Evolutionary conservation across 1,140 invertebrate genomes (phyloP).

Genomic region (Archivesica marissinica): DNA sequence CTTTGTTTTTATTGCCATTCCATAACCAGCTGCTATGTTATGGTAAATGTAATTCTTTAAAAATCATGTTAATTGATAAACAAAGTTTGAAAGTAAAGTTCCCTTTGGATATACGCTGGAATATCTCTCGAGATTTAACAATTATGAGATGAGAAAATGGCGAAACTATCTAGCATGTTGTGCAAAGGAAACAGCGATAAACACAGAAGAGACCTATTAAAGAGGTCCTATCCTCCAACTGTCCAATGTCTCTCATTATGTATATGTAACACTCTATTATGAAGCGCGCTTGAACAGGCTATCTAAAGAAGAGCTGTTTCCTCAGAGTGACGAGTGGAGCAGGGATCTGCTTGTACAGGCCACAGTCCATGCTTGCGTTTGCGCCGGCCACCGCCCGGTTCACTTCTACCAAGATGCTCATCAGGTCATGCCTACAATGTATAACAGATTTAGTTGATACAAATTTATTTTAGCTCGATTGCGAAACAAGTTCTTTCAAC

Average conservation of each 20-base stretch:
- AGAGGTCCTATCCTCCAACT: no score
- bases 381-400: slow-evolving; percentile 74
- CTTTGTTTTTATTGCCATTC: no score
- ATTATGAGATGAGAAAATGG: not conserved
- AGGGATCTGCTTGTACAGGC: slow-evolving; percentile 76
- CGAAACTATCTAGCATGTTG: not conserved
- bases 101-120: no score
- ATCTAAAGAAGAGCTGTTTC: slow-evolving; percentile 73
- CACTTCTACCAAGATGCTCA: slow-evolving; percentile 74
- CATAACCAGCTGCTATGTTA: no score
- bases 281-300: not conserved
- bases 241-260: not conserved
- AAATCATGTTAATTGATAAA: no score
- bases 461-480: no score
- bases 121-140: not conserved
- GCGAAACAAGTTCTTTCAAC: no score
- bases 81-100: no score
- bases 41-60: no score
- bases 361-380: slow-evolving; percentile 69
- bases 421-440: slow-evolving; percentile 74
- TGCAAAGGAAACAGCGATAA: not conserved
- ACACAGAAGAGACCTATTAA: not conserved
- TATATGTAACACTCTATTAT: no score
- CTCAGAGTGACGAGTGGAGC: slow-evolving; percentile 76
- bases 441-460: no score